Evolutionary conservation across 2,113 vertebrate species (phyloP).

Genomic region (Phyllostomus hastatus): DNA sequence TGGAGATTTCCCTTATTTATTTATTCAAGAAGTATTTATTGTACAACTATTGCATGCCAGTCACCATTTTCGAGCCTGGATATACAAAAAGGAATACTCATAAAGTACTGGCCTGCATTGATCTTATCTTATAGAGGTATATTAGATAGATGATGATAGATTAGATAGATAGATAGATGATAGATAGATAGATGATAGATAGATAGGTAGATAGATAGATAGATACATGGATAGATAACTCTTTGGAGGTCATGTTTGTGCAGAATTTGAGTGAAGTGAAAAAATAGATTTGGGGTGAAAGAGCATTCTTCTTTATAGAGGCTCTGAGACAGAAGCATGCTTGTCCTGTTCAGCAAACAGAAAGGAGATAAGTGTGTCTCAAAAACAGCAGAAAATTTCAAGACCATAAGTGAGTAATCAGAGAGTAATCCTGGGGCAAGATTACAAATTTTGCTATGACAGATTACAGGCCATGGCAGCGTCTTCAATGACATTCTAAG

Average conservation of each 20-base stretch:
- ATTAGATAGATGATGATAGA: neutral
- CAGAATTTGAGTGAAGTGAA: neutral
- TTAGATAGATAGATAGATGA: neutral
- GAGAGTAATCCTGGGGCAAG: neutral
- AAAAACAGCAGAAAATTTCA: neutral
- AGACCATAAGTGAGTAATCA: neutral
- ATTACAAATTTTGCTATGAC: neutral
- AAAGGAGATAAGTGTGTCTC: neutral
- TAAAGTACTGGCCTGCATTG: neutral
- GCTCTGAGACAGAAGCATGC: too few species aligned
- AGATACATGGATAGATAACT: neutral
- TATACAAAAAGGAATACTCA: neutral
- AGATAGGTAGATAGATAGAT: neutral
- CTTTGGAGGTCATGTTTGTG: neutral
- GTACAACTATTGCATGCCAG: neutral
- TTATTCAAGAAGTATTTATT: neutral
- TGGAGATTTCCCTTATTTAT: neutral
- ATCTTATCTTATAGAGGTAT: neutral
- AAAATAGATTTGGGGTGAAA: neutral
- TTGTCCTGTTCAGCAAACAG: neutral
- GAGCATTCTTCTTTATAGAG: neutral
- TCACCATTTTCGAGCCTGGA: neutral
- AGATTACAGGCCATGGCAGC: neutral
- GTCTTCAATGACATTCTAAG: neutral
- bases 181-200: neutral